Evolutionary conservation across 2,113 vertebrate species (phyloP), one percentile per base, ranked within the genome.

Genomic region (Halcyon malimbica): DNA sequence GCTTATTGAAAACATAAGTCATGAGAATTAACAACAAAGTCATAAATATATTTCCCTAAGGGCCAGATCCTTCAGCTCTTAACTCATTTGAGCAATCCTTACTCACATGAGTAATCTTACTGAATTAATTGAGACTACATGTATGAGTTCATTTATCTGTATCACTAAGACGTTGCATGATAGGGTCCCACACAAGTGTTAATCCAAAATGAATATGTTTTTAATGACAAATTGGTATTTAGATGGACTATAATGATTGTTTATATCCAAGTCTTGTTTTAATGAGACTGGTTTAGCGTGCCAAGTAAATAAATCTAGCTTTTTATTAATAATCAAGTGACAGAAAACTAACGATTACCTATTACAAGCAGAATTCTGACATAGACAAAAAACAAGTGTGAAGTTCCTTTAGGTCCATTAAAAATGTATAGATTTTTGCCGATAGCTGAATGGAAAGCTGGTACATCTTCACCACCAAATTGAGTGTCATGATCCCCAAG

Each of bases 1-100:
- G 95, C 56, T 96, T 91, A 97, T 95, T 95, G 95, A 94, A 96
- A 97, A 96, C 96, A 97, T 90, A 97, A 96, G 94, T 65, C 90
- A 94, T 78, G 89, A 90, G 89, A 94, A 88, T 95, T 95, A 96
- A 94, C 83, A 97, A 97, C 97, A 95, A 97, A 97, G 92, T 89
- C 87, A 95, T 92, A 96, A 94, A 97, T 89, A 92, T 78, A 79
- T 91, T 94, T 89, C 96, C 93, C 95, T 39, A 62, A 90, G 78
- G 96, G 91, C 42, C 60, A 87, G 85, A 95, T 92, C 89, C 93
- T 93, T 87, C 87, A 85, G 79, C 75, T 88, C 48, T 92, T 95
- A 87, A 87, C 83, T 93, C 68, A 56, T 93, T 71, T 92, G 37
- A 87, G 57, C 31, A 95, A 79, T 84, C 33, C 57, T 93, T 89